A percentile compares a stretch with the other conserved stretches of the same genome.
Conservation (phyloP, 2,888 invertebrate genomes). For the Holacanthella duospinosa region DNA sequence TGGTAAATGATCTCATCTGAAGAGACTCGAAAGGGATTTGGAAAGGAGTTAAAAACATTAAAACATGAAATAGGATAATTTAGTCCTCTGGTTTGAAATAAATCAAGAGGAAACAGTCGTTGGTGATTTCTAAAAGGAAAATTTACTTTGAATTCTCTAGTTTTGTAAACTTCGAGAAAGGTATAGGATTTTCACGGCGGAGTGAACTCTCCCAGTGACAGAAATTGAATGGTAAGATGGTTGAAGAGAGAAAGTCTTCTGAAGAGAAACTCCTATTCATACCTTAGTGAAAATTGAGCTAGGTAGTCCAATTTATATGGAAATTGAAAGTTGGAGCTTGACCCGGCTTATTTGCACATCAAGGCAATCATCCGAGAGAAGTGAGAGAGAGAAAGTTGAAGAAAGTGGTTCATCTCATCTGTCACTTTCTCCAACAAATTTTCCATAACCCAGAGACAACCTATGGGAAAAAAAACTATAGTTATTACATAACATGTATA, state of each 20-base stretch:
- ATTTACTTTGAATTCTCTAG: too few relatives aligned
- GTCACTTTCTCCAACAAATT: neutral
- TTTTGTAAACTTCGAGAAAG: neutral
- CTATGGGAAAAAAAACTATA: too few relatives aligned
- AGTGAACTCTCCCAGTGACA: neutral
- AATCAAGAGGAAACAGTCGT: neutral
- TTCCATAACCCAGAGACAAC: neutral
- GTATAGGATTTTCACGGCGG: neutral
- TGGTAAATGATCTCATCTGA: neutral
- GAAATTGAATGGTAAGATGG: neutral
- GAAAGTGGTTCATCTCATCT: neutral
- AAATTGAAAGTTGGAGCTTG: slow-evolving; percentile 9
- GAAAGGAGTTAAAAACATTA: neutral
- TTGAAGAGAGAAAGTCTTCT: neutral
- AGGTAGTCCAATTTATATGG: slow-evolving; percentile 8
- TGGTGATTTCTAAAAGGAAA: neutral
- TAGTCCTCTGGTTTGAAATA: neutral
- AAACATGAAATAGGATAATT: neutral
- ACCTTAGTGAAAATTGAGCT: too few relatives aligned
- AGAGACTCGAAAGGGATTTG: neutral
- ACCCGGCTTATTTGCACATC: slow-evolving; percentile 11
- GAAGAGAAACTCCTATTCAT: too few relatives aligned
- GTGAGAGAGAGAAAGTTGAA: too few relatives aligned
- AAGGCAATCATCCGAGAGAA: neutral
- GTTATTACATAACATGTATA: too few relatives aligned